Conservation (phyloP, 2,888 invertebrate species). For the Habroteleia sp. region DNA sequence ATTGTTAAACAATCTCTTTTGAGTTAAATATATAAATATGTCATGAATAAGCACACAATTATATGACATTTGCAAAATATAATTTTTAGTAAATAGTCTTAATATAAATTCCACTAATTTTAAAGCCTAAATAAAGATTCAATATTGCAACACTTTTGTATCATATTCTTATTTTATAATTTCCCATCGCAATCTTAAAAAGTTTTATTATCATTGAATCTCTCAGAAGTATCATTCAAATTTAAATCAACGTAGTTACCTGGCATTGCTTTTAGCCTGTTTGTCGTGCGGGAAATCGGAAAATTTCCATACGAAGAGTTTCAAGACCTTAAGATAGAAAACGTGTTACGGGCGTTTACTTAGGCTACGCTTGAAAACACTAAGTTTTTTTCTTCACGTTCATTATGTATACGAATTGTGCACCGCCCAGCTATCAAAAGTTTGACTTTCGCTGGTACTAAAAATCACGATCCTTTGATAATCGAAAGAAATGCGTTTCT, state of each 20-base stretch:
- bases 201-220: constrained; percentile 8
- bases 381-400: constrained; percentile 18
- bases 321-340: constrained; percentile 61
- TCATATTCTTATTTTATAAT: constrained; percentile 9
- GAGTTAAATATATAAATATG: no score
- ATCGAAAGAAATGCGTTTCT: constrained; percentile 25
- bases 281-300: constrained; percentile 57
- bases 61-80: no score
- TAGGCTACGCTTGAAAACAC: constrained; percentile 38
- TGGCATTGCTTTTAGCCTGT: constrained; percentile 59
- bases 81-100: no score
- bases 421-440: constrained; percentile 4
- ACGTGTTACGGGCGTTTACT: constrained; percentile 56
- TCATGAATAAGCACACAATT: no score
- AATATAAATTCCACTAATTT: no score
- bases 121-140: no score
- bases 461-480: constrained; percentile 32
- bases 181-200: constrained; percentile 1
- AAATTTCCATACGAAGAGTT: constrained; percentile 62
- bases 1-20: no score
- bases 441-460: constrained; percentile 37
- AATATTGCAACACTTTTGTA: no score
- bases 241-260: constrained; percentile 36
- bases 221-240: constrained; percentile 23
- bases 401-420: constrained; percentile 41